phyloP scores from a whole-genome alignment of 2,113 vertebrate genomes.

The Neolamprologus sp. region DNA sequence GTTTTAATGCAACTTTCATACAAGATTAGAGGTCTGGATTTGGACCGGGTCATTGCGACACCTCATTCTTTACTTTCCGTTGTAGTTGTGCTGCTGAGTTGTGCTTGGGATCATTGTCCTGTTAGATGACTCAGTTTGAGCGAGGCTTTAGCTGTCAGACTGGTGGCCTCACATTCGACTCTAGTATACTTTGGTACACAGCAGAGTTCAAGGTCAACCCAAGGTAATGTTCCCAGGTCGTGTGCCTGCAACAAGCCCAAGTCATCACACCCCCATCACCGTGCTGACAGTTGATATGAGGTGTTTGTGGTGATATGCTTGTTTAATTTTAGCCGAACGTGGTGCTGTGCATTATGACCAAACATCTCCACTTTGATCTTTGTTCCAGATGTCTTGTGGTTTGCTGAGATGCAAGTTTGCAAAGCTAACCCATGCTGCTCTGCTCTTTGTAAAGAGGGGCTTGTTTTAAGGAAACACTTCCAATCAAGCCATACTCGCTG shows the following conservation, averaged over 20 bases:
- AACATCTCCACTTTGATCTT: not conserved
- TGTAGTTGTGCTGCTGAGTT: not conserved
- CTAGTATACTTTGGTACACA: not conserved
- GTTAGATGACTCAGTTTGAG: fast-evolving
- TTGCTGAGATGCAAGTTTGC: not conserved
- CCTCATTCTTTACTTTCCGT: not conserved
- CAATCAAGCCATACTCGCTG: fast-evolving
- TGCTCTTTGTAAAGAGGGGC: not conserved
- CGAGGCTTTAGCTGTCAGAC: not conserved
- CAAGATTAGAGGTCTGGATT: not conserved
- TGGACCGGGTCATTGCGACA: not conserved
- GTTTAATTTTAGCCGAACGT: not conserved
- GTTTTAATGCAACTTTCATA: not conserved
- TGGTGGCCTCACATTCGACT: not conserved
- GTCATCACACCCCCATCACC: not conserved
- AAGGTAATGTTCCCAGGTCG: not conserved
- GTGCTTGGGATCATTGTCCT: not conserved
- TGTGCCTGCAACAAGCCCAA: not conserved
- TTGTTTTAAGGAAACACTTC: not conserved
- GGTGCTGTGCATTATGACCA: not conserved
- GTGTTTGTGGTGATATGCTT: not conserved
- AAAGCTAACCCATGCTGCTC: not conserved
- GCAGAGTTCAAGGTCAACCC: not conserved
- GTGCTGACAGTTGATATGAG: not conserved
- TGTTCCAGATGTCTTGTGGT: not conserved